These are phyloP conservation scores for Acipenser transmontanus DNA, from an alignment of 2,797 vertebrate species.

Conservation along the genomic window DNA sequence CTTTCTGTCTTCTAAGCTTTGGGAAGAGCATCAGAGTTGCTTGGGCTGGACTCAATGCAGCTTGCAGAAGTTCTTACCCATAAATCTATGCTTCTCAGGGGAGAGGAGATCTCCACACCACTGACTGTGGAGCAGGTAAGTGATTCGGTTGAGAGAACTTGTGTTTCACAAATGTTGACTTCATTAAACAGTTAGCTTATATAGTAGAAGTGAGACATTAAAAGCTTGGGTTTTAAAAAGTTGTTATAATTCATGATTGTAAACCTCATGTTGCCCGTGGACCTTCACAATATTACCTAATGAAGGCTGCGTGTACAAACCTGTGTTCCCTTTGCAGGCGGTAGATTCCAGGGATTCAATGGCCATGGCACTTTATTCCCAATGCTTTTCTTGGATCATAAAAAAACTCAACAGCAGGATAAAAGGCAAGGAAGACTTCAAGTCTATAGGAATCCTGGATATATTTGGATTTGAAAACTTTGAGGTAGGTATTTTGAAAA, in stretches of 20 bases:
- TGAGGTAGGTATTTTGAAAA: conserved; percentile 58
- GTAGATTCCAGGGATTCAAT: conserved; percentile 90
- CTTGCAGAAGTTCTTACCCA: conserved; percentile 88
- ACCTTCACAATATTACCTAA: too few relatives aligned
- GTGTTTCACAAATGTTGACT: too few relatives aligned
- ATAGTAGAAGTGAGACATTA: too few relatives aligned
- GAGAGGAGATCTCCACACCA: conserved; percentile 93
- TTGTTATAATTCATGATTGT: too few relatives aligned
- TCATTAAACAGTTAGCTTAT: too few relatives aligned
- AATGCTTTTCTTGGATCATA: conserved; percentile 94
- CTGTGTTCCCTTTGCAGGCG: conserved; percentile 56
- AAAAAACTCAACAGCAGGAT: conserved; percentile 84
- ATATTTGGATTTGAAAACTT: conserved; percentile 99
- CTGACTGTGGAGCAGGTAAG: conserved; percentile 88
- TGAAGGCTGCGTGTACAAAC: not conserved
- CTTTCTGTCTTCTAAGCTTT: conserved; percentile 59
- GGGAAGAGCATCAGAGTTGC: conserved; percentile 73
- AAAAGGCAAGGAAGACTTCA: conserved; percentile 84
- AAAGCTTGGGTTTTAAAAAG: too few relatives aligned
- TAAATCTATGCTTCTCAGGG: conserved; percentile 92
- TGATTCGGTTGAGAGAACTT: not conserved
- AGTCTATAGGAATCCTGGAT: conserved; percentile 91
- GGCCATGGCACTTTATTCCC: conserved; percentile 96
- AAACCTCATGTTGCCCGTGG: too few relatives aligned
- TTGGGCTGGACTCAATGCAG: conserved; percentile 82